A percentile compares a stretch with the other conserved stretches of the same genome.
These are phyloP conservation scores for Cheilosia vulpina DNA, from an alignment of 2,888 invertebrate genomes.

Conservation along the genomic window DNA sequence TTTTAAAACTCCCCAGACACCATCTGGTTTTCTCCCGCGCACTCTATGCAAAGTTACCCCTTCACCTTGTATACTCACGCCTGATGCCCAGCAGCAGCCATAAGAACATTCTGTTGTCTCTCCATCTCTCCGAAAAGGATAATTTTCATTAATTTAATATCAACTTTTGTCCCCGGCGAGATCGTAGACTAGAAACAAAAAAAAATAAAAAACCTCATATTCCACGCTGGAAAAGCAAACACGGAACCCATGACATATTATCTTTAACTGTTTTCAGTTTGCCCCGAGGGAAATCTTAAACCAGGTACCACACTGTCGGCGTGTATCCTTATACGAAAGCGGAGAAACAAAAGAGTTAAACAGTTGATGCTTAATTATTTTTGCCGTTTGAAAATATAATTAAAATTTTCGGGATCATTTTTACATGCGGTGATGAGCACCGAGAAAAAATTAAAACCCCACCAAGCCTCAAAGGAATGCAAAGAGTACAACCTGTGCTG, in stretches of 20 bases:
- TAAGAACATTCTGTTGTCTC: not conserved
- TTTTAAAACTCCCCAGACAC: conserved; percentile 49
- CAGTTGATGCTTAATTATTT: conserved; percentile 73
- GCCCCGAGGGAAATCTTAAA: conserved; percentile 73
- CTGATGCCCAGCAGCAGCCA: too few species aligned
- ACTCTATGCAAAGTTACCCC: conserved; percentile 13
- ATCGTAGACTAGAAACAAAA: conserved; percentile 3
- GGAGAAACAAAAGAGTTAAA: conserved; percentile 59
- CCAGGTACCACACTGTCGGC: conserved; percentile 64
- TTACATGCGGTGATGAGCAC: conserved; percentile 36
- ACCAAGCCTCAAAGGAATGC: conserved; percentile 59
- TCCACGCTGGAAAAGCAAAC: conserved; percentile 27
- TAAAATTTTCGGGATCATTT: conserved; percentile 73
- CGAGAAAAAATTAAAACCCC: conserved; percentile 37
- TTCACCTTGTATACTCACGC: not conserved
- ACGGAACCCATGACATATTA: conserved; percentile 68
- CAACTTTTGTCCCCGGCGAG: conserved; percentile 75
- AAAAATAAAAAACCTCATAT: conserved; percentile 51
- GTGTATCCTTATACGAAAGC: not conserved
- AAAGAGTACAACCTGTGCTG: conserved; percentile 11
- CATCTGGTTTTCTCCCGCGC: conserved; percentile 28
- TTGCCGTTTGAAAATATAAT: conserved; percentile 75
- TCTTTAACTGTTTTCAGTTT: conserved; percentile 75
- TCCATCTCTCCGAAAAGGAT: conserved; percentile 55
- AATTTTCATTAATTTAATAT: conserved; percentile 80